Percentiles rank a stretch among this genome's conserved stretches.
phyloP scores from a whole-genome alignment of 2,797 vertebrate species.

The Aselliscus stoliczkanus region DNA sequence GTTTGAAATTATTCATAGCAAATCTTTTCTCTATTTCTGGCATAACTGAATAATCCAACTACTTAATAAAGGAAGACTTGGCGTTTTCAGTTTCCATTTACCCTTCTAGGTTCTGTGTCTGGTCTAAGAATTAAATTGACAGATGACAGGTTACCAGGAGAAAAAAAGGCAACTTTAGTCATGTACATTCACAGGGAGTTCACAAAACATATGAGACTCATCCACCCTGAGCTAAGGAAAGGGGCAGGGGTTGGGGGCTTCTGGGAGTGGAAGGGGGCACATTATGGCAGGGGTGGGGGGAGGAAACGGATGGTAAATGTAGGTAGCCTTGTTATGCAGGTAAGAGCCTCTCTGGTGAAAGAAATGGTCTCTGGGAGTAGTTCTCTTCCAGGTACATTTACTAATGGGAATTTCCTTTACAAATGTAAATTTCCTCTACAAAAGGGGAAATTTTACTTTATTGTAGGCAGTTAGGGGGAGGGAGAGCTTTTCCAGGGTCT shows the following conservation, averaged over 20 bases:
- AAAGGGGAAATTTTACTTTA: background rate
- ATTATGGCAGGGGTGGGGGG: background rate
- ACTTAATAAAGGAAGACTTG: background rate
- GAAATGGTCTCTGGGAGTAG: background rate
- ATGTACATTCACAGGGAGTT: background rate
- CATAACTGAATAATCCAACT: background rate
- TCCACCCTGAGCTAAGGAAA: fast-evolving
- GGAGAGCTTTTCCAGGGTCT: background rate
- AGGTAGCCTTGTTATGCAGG: too few relatives aligned
- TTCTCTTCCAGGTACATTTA: background rate
- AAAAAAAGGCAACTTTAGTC: background rate
- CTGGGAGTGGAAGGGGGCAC: background rate
- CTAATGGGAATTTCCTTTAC: background rate
- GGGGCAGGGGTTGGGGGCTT: background rate
- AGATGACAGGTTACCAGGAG: background rate
- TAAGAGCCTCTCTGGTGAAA: background rate
- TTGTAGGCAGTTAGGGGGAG: fast-evolving
- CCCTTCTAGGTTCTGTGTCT: background rate
- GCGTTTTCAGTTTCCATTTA: background rate
- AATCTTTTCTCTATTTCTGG: background rate
- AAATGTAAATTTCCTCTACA: background rate
- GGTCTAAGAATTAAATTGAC: background rate
- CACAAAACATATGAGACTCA: background rate
- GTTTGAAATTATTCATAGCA: background rate
- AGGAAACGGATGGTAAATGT: background rate